Evolutionary conservation across 2,797 vertebrate species (phyloP), one percentile per base, ranked within the genome.

Genomic region (Moxostoma hubbsi): DNA sequence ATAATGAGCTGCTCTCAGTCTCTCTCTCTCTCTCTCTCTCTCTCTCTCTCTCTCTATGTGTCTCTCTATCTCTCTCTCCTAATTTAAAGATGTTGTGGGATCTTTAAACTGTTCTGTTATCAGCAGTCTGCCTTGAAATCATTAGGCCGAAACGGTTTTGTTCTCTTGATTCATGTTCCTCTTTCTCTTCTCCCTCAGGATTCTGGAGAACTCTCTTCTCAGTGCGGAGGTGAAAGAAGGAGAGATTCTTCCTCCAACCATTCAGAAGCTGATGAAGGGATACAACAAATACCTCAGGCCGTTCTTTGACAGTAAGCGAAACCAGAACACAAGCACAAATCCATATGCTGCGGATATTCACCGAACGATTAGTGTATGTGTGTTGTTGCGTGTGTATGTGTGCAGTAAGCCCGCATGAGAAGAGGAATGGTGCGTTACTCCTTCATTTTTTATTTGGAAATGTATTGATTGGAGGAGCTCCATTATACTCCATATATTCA

Each of bases 281-380:
- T 97, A 97, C 90, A 97, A 97, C 92, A 97, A 97, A 89, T 97
- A 97, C 89, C 93, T 97, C 12, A 92, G 96, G 83, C 96, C 96
- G 2, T 97, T 96, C 91, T 97, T 97, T 93, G 95, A 96, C 79
- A 92, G 96, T 97, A 93, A 95, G 95, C 24, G 65, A 54, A 59
- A 7, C 61, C 43, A n/a, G 45, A 47, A 62, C 16, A 57, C 47
- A 15, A 18, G 5, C 43, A 43, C 1, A 16, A 5, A 24, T 62
- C 5, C 59, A 62, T 62, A 45, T 13, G 9, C 58, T 24, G 5
- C 6, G 24, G 24, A 24, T 24, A 24, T 24, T 24, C 24, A 1
- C 24, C 24, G 2, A 24, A 24, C 24, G 24, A 24, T 24, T 24
- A 24, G 24, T 24, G 24, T 24, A 24, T 24, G 24, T 24, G 24